Evolutionary conservation across 2,113 vertebrate species (phyloP).

Genomic region (Porphyrio hochstetteri): DNA sequence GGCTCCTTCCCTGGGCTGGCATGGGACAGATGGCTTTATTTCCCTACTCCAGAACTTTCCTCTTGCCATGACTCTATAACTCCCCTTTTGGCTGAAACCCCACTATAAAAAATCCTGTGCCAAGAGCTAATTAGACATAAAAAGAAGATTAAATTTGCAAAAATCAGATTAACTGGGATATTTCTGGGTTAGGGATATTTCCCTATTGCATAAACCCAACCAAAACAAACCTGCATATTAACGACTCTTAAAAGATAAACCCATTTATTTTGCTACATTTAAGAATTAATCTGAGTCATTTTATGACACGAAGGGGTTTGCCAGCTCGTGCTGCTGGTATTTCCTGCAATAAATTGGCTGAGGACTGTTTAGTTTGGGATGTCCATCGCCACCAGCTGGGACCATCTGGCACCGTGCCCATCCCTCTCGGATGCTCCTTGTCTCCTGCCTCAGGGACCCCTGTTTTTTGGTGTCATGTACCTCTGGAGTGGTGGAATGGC

Average conservation of each 20-base stretch:
- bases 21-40: accelerated
- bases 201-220: not conserved
- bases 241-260: not conserved
- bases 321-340: not conserved
- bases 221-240: not conserved
- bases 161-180: not conserved
- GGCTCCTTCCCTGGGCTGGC: too few relatives aligned
- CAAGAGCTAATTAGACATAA: not conserved
- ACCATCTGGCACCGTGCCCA: not conserved
- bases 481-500: not conserved
- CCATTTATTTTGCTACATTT: not conserved
- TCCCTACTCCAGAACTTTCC: accelerated
- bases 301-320: not conserved
- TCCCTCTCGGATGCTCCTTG: accelerated
- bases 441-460: accelerated
- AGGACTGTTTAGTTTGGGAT: not conserved
- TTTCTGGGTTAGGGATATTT: not conserved
- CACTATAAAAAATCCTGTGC: not conserved
- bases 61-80: not conserved
- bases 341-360: not conserved
- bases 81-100: not conserved
- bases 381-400: accelerated
- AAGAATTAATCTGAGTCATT: not conserved
- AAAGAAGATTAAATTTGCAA: not conserved
- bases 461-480: accelerated